Evolutionary conservation across 2,888 invertebrate species (phyloP), one percentile per base, ranked within the genome.

Genomic region (Atethmia centrago): DNA sequence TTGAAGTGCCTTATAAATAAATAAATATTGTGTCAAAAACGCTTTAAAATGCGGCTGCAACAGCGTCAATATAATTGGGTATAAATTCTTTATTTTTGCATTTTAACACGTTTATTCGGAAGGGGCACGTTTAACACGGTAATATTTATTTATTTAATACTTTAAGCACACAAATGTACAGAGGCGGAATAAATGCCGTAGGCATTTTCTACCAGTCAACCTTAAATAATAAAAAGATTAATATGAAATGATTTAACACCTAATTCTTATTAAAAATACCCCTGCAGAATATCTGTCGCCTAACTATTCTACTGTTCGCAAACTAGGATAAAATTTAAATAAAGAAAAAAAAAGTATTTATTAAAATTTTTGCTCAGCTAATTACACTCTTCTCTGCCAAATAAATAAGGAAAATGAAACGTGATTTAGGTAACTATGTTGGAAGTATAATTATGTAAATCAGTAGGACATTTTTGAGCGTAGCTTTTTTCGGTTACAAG

Each of bases 361-460:
- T 51, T 56, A 25, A 45, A 62, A 36, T 62, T 77, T 70, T 62
- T 10, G n/a, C 49, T 58, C 16, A 69, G 36, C 45, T 71, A 78
- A 78, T 78, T 58, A 78, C 45, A 55, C 31, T 49, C 47, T 40
- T 19, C 51, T 40, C 25, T 49, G 31, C 14, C 51, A 31, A 78
- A 72, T 10, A 53, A 75, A 68, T 31, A 59, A 49, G 51, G 55
- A 68, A 74, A 78, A 80, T 74, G 56, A 67, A 63, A 28, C 63
- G 51, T 80, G 61, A 80, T 74, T 74, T 68, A 63, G 40, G 74
- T 58, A 42, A 19, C 14, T 69, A 42, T 42, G 47, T 67, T 74
- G 62, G 74, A 75, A 80, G 67, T 67, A 74, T 68, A 74, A 78
- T 78, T 79, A 78, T 78, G 78, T 58, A 67, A 80, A 78, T 68